Evolutionary conservation across 2,888 invertebrate species (phyloP), one percentile per base, ranked within the genome.

Genomic region (Prostheceraeus crozeri): DNA sequence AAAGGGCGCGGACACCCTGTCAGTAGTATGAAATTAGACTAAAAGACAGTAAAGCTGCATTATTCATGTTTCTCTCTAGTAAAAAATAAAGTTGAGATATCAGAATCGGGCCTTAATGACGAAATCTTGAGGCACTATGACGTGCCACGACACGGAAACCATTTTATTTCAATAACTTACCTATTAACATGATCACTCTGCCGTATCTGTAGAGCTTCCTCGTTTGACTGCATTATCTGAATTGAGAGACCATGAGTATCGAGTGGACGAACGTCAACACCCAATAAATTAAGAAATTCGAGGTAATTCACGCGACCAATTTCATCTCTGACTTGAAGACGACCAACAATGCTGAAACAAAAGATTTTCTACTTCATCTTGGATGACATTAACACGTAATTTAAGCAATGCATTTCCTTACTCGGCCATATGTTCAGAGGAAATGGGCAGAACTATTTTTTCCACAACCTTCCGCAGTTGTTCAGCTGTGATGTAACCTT

Each of bases 181-280:
- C 21, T 40, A 4, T n/a, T 23, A 14, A 69, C 21, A 59, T 57
- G 68, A 54, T 72, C 71, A 3, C 65, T 65, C 3, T 66, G 63
- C 19, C 71, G 64, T 16, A 56, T 53, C 11, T 63, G 23, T 55
- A 70, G 70, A 10, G 68, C 65, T 14, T 65, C 62, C n/a, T 66
- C 58, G 62, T 69, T 72, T 31, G 67, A 68, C 33, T 70, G 65
- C 52, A 63, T 64, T 35, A 74, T 72, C 65, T 73, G 72, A 25
- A 69, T 67, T 59, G 72, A 72, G 3, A 74, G 65, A 1, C 74
- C 74, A 4, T 66, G 58, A 10, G 71, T 51, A 61, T 74, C 74
- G 8, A 71, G 71, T 0, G 74, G 73, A 30, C 64, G 58, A 1
- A 72, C 70, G 52, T 70, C 70, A 1, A 74, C 70, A 8, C 70